Percentiles rank a stretch among this genome's conserved stretches.
These are phyloP conservation scores for Apodemus sylvaticus DNA, from an alignment of 2,113 vertebrate genomes.

Conservation along the genomic window DNA sequence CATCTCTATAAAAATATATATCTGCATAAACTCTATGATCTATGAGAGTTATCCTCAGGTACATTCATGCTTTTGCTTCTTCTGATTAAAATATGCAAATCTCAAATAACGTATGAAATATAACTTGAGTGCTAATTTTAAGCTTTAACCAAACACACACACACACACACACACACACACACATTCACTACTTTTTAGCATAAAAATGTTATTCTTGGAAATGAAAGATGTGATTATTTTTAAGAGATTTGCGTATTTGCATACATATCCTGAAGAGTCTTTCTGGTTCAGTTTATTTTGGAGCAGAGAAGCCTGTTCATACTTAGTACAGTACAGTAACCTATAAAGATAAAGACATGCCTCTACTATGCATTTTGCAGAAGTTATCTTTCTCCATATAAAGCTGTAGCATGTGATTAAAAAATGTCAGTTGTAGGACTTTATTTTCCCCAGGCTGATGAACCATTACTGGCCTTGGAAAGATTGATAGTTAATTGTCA, in stretches of 20 bases:
- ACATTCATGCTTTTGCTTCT: neutral
- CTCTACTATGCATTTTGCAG: conserved; percentile 28
- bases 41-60: neutral
- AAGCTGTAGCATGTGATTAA: conserved; percentile 34
- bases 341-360: conserved; percentile 58
- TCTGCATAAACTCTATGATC: neutral
- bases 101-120: conserved; percentile 1
- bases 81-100: neutral
- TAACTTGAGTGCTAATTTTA: neutral
- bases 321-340: conserved; percentile 50
- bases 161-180: neutral
- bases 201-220: conserved; percentile 20
- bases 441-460: conserved; percentile 51
- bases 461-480: conserved; percentile 15
- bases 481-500: conserved; percentile 45
- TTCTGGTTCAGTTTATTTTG: conserved; percentile 52
- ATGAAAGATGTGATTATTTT: conserved; percentile 21
- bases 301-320: conserved; percentile 24
- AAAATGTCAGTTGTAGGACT: neutral
- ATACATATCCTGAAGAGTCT: neutral
- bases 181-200: conserved; percentile 21
- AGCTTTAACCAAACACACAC: neutral
- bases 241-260: neutral
- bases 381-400: conserved; percentile 26
- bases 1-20: neutral